Percentiles rank a stretch among this genome's conserved stretches.
phyloP scores from a whole-genome alignment of 2,113 vertebrate genomes.

The Mugil cephalus region DNA sequence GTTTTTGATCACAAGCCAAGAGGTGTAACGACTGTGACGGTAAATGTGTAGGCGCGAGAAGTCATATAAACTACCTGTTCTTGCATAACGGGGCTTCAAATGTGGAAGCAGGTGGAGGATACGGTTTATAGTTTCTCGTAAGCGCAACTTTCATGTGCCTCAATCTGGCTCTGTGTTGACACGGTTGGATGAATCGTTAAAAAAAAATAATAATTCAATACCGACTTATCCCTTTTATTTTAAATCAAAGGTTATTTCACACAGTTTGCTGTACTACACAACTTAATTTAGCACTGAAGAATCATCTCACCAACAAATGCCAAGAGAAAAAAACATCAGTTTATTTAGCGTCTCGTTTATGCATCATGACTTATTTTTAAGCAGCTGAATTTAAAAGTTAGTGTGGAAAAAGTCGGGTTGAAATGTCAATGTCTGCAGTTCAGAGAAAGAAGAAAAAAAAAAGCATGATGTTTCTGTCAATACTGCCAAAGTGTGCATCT shows the following conservation, averaged over 20 bases:
- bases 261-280: constrained; percentile 26
- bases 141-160: constrained; percentile 16
- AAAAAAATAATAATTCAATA: constrained; percentile 31
- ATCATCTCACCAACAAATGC: constrained; percentile 18
- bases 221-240: constrained; percentile 6
- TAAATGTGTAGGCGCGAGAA: too few species aligned
- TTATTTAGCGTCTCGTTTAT: constrained; percentile 14
- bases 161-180: constrained; percentile 5
- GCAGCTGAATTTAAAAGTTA: constrained; percentile 3
- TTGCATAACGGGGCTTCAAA: too few species aligned
- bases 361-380: constrained; percentile 13
- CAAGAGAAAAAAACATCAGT: constrained; percentile 4
- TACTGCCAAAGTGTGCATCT: background rate
- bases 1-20: too few species aligned
- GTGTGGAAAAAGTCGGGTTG: too few species aligned
- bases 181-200: constrained; percentile 8
- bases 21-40: too few species aligned
- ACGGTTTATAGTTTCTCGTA: background rate
- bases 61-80: too few species aligned
- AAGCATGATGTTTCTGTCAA: constrained; percentile 20
- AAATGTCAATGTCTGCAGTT: background rate
- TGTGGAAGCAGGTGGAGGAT: too few species aligned
- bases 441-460: background rate
- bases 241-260: background rate
- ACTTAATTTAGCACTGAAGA: constrained; percentile 28